These are phyloP conservation scores for Vanessa atalanta DNA, from an alignment of 1,140 invertebrate genomes.

Conservation along the genomic window DNA sequence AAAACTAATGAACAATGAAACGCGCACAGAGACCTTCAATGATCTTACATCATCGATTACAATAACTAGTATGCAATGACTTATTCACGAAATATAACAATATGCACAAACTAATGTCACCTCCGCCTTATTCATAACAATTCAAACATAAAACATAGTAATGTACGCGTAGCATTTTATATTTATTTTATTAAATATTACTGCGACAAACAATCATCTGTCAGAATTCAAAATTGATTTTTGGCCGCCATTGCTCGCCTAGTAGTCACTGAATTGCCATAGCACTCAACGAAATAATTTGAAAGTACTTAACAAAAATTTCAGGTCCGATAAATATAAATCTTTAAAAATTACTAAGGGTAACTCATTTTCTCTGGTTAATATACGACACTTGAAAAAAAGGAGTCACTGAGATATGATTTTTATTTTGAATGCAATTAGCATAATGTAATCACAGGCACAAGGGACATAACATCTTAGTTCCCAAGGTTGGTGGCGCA, in stretches of 20 bases:
- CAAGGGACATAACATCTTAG: too few species aligned
- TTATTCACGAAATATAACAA: constrained; percentile 14
- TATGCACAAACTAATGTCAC: not conserved
- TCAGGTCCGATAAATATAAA: too few species aligned
- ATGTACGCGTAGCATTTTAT: constrained; percentile 12
- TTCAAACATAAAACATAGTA: constrained; percentile 1
- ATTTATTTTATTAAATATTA: constrained; percentile 19
- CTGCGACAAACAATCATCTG: constrained; percentile 47
- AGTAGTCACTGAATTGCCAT: not conserved
- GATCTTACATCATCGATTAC: constrained; percentile 77
- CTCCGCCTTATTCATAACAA: constrained; percentile 8
- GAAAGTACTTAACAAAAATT: too few species aligned
- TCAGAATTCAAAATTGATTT: constrained; percentile 78
- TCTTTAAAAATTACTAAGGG: too few species aligned
- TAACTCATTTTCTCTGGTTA: too few species aligned
- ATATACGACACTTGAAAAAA: too few species aligned
- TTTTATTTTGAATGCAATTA: too few species aligned
- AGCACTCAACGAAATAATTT: not conserved
- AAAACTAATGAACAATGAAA: constrained; percentile 44
- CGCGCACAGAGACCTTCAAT: constrained; percentile 52
- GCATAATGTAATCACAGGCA: too few species aligned
- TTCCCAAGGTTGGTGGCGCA: too few species aligned
- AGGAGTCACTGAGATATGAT: too few species aligned
- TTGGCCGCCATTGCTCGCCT: constrained; percentile 61
- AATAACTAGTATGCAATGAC: constrained; percentile 47